Percentiles rank a stretch among this genome's conserved stretches.
phyloP scores from a whole-genome alignment of 2,888 invertebrate species.

The Plemyria rubiginata region DNA sequence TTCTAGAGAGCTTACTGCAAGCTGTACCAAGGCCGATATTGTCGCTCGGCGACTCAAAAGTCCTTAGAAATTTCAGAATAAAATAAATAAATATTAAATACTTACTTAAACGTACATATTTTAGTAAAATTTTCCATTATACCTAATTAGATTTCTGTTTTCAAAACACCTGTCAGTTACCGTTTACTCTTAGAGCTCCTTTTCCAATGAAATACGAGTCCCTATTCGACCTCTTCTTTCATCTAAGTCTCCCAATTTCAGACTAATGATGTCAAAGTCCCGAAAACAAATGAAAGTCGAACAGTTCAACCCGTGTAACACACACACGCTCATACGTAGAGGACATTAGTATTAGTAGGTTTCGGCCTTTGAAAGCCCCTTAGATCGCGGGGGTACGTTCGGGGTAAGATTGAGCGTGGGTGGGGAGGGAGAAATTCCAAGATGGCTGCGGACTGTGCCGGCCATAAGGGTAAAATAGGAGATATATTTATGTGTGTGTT shows the following conservation, averaged over 20 bases:
- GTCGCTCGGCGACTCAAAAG: too few relatives aligned
- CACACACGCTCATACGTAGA: conserved; percentile 57
- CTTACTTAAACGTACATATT: too few relatives aligned
- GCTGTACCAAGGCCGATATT: too few relatives aligned
- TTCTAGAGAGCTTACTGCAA: too few relatives aligned
- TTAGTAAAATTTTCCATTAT: too few relatives aligned
- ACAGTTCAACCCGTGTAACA: conserved; percentile 37
- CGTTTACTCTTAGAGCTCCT: background rate
- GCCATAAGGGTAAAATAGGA: conserved; percentile 84
- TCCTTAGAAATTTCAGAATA: too few relatives aligned
- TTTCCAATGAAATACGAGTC: background rate
- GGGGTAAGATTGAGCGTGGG: conserved; percentile 81
- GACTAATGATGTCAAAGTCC: conserved; percentile 27
- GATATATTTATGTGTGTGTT: conserved; percentile 73
- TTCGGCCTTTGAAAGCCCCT: conserved; percentile 83
- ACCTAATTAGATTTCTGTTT: background rate
- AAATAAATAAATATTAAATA: too few relatives aligned
- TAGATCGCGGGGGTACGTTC: conserved; percentile 79
- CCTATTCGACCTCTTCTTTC: conserved; percentile 2
- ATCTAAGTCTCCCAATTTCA: conserved; percentile 12
- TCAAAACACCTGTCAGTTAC: background rate
- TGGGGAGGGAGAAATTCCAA: conserved; percentile 73
- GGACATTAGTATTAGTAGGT: conserved; percentile 83
- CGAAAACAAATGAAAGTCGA: conserved; percentile 46
- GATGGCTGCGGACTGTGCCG: conserved; percentile 82